These are phyloP conservation scores for Perizoma flavofasciatum DNA, from an alignment of 2,888 invertebrate species.

Conservation along the genomic window DNA sequence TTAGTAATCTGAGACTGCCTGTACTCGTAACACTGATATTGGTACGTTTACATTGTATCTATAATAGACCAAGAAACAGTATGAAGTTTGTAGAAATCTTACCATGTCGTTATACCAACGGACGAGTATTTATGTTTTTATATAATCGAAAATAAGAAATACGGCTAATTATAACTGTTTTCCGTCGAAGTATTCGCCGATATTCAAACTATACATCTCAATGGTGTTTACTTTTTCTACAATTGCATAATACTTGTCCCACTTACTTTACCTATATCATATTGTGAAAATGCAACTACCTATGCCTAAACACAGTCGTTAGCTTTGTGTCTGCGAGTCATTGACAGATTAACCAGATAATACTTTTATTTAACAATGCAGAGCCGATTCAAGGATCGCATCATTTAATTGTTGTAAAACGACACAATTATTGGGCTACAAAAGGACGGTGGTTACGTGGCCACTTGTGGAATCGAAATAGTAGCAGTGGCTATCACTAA, in stretches of 20 bases:
- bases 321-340: constrained; percentile 33
- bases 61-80: no score
- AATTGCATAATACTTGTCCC: constrained; percentile 19
- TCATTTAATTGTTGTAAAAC: constrained; percentile 58
- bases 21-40: no score
- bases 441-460: constrained; percentile 38
- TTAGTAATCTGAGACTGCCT: no score
- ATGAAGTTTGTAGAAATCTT: no score
- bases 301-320: constrained; percentile 14
- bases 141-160: no score
- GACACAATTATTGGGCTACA: constrained; percentile 38
- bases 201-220: no score
- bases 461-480: constrained; percentile 44
- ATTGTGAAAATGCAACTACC: constrained; percentile 16
- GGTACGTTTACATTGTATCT: no score
- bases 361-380: constrained; percentile 40
- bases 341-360: constrained; percentile 46
- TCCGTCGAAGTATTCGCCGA: no score
- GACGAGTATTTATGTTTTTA: no score
- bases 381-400: constrained; percentile 55
- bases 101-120: no score
- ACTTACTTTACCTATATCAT: constrained; percentile 14
- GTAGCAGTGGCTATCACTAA: constrained; percentile 29
- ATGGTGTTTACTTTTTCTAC: neutral
- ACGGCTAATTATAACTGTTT: no score